phyloP scores from a whole-genome alignment of 2,797 vertebrate genomes.

The Neoniphon sammara region DNA sequence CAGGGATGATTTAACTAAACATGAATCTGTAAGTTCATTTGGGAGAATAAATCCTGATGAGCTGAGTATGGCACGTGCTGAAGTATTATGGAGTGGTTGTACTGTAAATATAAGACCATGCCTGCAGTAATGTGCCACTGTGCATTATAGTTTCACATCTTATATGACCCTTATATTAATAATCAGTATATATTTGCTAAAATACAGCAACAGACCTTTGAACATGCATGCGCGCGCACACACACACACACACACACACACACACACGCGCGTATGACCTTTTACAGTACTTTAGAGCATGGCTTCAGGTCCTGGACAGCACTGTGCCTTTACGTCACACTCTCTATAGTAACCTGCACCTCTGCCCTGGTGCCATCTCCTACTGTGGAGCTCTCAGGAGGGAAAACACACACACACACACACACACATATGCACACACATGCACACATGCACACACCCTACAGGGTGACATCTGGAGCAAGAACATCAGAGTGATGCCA shows the following conservation, averaged over 20 bases:
- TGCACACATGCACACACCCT: constrained; percentile 11
- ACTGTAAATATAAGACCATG: constrained; percentile 5
- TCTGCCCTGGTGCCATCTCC: constrained; percentile 29
- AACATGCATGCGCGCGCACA: not conserved
- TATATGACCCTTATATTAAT: constrained; percentile 21
- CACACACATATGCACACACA: constrained; percentile 17
- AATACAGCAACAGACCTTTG: constrained; percentile 40
- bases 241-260: constrained; percentile 16
- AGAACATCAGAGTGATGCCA: constrained; percentile 27
- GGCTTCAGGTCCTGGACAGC: constrained; percentile 58
- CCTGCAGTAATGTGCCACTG: constrained; percentile 20
- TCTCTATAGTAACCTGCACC: constrained; percentile 37
- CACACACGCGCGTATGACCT: constrained; percentile 54
- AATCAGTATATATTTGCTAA: constrained; percentile 42
- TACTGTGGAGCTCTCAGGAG: constrained; percentile 38
- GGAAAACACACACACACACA: constrained; percentile 7
- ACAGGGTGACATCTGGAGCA: constrained; percentile 30
- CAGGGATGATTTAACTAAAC: not conserved
- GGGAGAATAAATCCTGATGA: not conserved
- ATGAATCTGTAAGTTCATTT: not conserved
- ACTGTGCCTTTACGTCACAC: constrained; percentile 60
- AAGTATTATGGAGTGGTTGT: not conserved
- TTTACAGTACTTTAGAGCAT: constrained; percentile 54
- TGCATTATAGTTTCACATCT: constrained; percentile 28
- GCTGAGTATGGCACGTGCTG: not conserved